These are phyloP conservation scores for Agrotis puta DNA, from an alignment of 2,888 invertebrate species.

Conservation along the genomic window DNA sequence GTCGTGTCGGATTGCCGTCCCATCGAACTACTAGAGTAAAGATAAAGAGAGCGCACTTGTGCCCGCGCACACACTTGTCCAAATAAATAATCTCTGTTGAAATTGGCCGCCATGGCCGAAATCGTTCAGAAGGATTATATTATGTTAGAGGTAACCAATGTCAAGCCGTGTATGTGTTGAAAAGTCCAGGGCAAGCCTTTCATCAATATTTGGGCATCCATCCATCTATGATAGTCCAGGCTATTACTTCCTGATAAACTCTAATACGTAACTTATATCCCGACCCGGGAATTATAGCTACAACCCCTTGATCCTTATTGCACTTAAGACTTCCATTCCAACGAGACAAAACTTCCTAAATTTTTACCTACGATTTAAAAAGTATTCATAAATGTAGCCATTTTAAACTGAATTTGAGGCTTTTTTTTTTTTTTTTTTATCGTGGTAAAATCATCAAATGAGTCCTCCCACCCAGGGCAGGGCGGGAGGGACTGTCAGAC, in stretches of 20 bases:
- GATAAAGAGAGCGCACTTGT: background rate
- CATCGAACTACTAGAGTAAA: background rate
- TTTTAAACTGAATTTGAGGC: conserved; percentile 31
- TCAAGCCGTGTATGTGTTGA: background rate
- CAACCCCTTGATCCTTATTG: too few species aligned
- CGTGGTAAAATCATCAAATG: too few species aligned
- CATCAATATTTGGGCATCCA: background rate
- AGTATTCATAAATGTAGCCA: background rate
- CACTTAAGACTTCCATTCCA: background rate
- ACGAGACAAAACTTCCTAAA: background rate
- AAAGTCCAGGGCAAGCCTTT: background rate
- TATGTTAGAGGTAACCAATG: too few species aligned
- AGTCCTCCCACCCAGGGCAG: too few species aligned
- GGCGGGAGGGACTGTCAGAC: too few species aligned
- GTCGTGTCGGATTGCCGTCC: background rate
- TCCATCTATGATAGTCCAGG: background rate
- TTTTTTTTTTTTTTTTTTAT: too few species aligned
- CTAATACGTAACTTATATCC: background rate
- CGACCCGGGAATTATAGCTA: background rate
- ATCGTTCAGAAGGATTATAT: too few species aligned
- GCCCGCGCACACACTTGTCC: background rate
- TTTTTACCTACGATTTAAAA: background rate
- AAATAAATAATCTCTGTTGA: too few species aligned
- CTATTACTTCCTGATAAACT: background rate
- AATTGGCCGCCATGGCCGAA: too few species aligned